Percentiles rank a stretch among this genome's conserved stretches.
These are phyloP conservation scores for Pluvialis apricaria DNA, from an alignment of 2,113 vertebrate genomes.

Conservation along the genomic window DNA sequence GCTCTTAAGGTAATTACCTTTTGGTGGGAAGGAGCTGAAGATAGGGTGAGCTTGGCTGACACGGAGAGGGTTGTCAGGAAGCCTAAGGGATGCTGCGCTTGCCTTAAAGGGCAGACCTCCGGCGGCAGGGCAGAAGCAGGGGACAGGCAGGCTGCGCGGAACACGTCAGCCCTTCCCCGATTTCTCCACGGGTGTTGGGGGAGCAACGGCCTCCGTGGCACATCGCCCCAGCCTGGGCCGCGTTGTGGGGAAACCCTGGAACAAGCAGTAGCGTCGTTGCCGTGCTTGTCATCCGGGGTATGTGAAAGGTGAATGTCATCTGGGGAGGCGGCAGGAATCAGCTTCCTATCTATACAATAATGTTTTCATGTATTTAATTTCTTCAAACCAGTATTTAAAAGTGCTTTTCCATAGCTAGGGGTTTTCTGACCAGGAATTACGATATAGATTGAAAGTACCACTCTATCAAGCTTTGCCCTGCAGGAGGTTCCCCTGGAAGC, in stretches of 20 bases:
- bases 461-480: not conserved
- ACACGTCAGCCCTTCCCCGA: fast-evolving
- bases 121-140: fast-evolving
- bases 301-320: fast-evolving
- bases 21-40: not conserved
- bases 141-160: fast-evolving
- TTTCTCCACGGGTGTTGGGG: fast-evolving
- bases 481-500: not conserved
- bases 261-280: fast-evolving
- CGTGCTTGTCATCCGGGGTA: not conserved
- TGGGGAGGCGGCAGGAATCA: not conserved
- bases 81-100: fast-evolving
- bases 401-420: not conserved
- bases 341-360: not conserved
- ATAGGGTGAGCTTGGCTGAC: not conserved
- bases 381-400: not conserved
- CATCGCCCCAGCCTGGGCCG: not conserved
- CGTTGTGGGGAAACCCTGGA: not conserved
- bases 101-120: fast-evolving
- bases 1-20: slow-evolving; percentile 57
- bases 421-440: fast-evolving
- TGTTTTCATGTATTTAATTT: not conserved
- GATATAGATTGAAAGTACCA: fast-evolving
- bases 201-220: fast-evolving
- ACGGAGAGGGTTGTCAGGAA: not conserved